A percentile compares a stretch with the other conserved stretches of the same genome.
phyloP scores from a whole-genome alignment of 2,888 invertebrate genomes.

The Himalopsyche japonica region DNA sequence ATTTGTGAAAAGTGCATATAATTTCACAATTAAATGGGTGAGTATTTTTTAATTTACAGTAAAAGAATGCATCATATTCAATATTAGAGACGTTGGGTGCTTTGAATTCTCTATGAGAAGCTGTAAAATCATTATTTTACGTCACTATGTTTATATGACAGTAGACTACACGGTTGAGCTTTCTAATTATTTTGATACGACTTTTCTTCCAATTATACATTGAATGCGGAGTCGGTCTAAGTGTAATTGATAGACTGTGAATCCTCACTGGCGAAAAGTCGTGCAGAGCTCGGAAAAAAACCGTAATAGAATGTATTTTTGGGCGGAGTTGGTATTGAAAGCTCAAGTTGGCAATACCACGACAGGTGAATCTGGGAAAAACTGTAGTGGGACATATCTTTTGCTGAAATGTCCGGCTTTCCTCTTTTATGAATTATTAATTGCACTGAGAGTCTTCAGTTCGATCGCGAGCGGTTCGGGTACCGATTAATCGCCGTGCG shows the following conservation, averaged over 20 bases:
- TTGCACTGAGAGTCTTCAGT: neutral
- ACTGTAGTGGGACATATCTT: conserved; percentile 5
- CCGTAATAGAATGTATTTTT: conserved; percentile 22
- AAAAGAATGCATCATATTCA: neutral
- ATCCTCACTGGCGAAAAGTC: neutral
- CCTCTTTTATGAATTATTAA: conserved; percentile 26
- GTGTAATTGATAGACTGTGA: neutral
- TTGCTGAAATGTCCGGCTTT: conserved; percentile 18
- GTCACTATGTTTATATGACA: conserved; percentile 62
- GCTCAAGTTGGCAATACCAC: conserved; percentile 19
- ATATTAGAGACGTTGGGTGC: neutral
- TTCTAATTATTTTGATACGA: conserved; percentile 48
- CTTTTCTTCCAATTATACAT: conserved; percentile 12
- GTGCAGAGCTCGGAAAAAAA: neutral
- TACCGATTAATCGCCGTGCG: neutral
- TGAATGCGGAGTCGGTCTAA: conserved; percentile 11
- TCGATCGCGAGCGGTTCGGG: neutral
- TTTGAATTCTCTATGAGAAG: conserved; percentile 45
- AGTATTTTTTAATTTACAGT: conserved; percentile 44
- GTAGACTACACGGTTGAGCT: conserved; percentile 55
- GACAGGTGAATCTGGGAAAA: conserved; percentile 30
- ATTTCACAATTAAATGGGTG: conserved; percentile 57
- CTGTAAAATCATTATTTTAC: conserved; percentile 49
- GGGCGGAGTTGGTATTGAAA: conserved; percentile 23
- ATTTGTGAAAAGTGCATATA: conserved; percentile 55